A percentile compares a stretch with the other conserved stretches of the same genome.
phyloP scores from a whole-genome alignment of 2,888 invertebrate genomes.

The Dolomedes plantarius region DNA sequence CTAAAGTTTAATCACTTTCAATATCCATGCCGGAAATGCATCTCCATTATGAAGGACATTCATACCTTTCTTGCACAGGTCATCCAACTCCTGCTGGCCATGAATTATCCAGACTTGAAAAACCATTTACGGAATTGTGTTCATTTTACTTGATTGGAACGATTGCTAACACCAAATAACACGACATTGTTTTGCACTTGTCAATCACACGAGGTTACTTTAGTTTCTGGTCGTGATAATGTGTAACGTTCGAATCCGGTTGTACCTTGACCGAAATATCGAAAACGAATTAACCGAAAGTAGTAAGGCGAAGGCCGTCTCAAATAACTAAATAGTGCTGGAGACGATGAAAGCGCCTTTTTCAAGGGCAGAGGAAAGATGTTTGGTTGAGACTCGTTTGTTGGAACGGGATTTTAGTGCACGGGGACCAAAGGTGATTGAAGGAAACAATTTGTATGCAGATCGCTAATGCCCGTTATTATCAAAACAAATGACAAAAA shows the following conservation, averaged over 20 bases:
- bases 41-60: not conserved
- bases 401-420: no score
- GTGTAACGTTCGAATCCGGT: not conserved
- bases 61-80: not conserved
- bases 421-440: no score
- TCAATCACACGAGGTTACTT: conserved; percentile 15
- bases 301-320: not conserved
- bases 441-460: no score
- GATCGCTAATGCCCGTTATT: no score
- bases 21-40: conserved; percentile 41
- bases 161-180: not conserved
- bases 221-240: conserved; percentile 4
- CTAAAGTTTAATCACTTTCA: no score
- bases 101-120: not conserved
- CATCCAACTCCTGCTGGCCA: not conserved
- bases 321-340: not conserved
- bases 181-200: conserved; percentile 40
- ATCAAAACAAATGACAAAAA: no score
- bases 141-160: not conserved
- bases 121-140: conserved; percentile 3
- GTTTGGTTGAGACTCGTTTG: no score
- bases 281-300: not conserved
- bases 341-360: not conserved
- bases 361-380: not conserved
- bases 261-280: conserved; percentile 54